A percentile compares a stretch with the other conserved stretches of the same genome.
phyloP scores from a whole-genome alignment of 2,797 vertebrate species.

The Pseudochromis fuscus region DNA sequence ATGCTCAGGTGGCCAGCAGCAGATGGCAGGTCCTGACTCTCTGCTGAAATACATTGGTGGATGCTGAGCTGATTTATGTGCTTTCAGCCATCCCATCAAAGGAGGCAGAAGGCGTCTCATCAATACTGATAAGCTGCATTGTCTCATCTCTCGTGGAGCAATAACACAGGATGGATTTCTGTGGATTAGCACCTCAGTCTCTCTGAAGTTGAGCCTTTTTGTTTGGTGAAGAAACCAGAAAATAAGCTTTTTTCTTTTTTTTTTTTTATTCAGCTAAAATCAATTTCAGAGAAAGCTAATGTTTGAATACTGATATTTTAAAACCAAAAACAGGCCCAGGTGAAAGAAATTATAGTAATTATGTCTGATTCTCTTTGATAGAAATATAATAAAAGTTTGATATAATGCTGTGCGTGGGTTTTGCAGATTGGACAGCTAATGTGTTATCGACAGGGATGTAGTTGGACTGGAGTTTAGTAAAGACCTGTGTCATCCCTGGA shows the following conservation, averaged over 20 bases:
- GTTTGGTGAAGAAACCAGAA: background rate
- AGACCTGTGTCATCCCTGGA: too few relatives aligned
- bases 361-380: too few relatives aligned
- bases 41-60: conserved; percentile 17
- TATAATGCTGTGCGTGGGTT: too few relatives aligned
- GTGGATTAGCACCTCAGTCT: conserved; percentile 28
- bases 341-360: too few relatives aligned
- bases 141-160: conserved; percentile 29
- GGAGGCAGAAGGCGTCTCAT: conserved; percentile 35
- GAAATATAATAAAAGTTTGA: too few relatives aligned
- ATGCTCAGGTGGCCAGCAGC: conserved; percentile 3
- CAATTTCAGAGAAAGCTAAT: background rate
- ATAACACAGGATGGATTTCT: conserved; percentile 34
- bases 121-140: conserved; percentile 47
- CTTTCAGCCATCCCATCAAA: conserved; percentile 46
- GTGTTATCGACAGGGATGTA: too few relatives aligned
- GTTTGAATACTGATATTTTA: background rate
- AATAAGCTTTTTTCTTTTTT: background rate
- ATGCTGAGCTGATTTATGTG: conserved; percentile 44
- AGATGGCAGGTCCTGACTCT: conserved; percentile 28
- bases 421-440: too few relatives aligned
- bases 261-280: background rate
- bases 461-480: too few relatives aligned
- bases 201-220: conserved; percentile 14
- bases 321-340: too few relatives aligned